Evolutionary conservation across 1,140 invertebrate species (phyloP).

Genomic region (Pararge aegeria): DNA sequence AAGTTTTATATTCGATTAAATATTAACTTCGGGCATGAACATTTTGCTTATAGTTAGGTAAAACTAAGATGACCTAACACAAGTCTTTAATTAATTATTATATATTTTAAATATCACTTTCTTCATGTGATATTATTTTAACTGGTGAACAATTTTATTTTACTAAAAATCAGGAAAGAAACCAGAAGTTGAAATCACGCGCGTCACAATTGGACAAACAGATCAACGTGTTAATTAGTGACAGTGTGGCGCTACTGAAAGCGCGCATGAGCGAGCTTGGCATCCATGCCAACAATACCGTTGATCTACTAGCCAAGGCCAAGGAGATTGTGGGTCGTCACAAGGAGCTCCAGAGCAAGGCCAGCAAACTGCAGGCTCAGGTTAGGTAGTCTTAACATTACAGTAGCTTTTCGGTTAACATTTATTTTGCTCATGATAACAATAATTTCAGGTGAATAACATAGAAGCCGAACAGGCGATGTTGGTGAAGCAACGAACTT

Average conservation of each 20-base stretch:
- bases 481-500: constrained; percentile 84
- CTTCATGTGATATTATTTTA: too few relatives aligned
- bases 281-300: constrained; percentile 90
- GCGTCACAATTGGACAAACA: constrained; percentile 94
- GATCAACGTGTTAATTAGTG: constrained; percentile 93
- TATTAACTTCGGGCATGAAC: too few relatives aligned
- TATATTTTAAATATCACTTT: too few relatives aligned
- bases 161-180: constrained; percentile 83
- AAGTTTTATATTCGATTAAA: too few relatives aligned
- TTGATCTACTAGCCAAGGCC: constrained; percentile 92
- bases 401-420: not conserved
- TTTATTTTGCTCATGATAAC: constrained; percentile 26
- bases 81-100: too few relatives aligned
- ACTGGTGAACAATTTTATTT: not conserved
- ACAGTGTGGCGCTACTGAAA: constrained; percentile 94
- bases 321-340: constrained; percentile 96
- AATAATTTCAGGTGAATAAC: constrained; percentile 64
- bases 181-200: constrained; percentile 88
- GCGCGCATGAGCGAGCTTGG: constrained; percentile 94
- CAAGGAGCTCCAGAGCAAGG: constrained; percentile 93
- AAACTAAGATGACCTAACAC: too few relatives aligned
- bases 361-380: constrained; percentile 89
- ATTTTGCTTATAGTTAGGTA: too few relatives aligned
- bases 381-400: constrained; percentile 69
- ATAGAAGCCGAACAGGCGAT: constrained; percentile 86